Evolutionary conservation across 2,888 invertebrate genomes (phyloP).

Genomic region (Ellobium chinense): DNA sequence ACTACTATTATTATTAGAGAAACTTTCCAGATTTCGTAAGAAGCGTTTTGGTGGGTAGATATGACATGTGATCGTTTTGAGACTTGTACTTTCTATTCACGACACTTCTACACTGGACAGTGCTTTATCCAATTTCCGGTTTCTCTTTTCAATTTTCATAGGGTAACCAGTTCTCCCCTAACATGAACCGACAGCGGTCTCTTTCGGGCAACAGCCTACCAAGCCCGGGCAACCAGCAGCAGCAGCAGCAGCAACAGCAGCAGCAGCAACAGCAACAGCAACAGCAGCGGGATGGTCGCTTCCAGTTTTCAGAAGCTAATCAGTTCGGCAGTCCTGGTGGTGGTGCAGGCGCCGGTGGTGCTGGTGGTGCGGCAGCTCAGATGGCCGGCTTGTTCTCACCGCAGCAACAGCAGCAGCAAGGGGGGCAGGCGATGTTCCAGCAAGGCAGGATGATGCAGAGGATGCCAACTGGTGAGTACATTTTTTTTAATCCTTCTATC

Average conservation of each 20-base stretch:
- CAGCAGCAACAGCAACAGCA: constrained; percentile 34
- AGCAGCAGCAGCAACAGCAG: constrained; percentile 30
- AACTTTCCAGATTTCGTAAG: no score
- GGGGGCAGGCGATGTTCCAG: constrained; percentile 32
- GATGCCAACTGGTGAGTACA: constrained; percentile 25
- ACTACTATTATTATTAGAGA: no score
- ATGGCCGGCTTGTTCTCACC: constrained; percentile 30
- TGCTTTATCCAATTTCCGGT: no score
- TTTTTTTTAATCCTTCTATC: neutral
- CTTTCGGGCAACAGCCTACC: constrained; percentile 67
- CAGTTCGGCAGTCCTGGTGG: constrained; percentile 57
- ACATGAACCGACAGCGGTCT: constrained; percentile 62
- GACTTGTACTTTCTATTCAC: no score
- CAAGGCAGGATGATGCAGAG: constrained; percentile 39
- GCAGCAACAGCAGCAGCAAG: constrained; percentile 84
- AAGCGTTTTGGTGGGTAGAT: no score
- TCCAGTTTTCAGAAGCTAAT: constrained; percentile 62
- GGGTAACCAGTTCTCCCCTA: constrained; percentile 51
- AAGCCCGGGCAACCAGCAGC: constrained; percentile 50
- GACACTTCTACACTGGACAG: no score
- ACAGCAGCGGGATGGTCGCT: constrained; percentile 49
- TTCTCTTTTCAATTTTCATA: constrained; percentile 24
- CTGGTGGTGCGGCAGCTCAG: neutral
- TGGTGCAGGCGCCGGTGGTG: constrained; percentile 41
- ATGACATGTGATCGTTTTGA: no score